These are phyloP conservation scores for Liopterus haemorrhoidalis DNA, from an alignment of 2,888 invertebrate species.

Conservation along the genomic window DNA sequence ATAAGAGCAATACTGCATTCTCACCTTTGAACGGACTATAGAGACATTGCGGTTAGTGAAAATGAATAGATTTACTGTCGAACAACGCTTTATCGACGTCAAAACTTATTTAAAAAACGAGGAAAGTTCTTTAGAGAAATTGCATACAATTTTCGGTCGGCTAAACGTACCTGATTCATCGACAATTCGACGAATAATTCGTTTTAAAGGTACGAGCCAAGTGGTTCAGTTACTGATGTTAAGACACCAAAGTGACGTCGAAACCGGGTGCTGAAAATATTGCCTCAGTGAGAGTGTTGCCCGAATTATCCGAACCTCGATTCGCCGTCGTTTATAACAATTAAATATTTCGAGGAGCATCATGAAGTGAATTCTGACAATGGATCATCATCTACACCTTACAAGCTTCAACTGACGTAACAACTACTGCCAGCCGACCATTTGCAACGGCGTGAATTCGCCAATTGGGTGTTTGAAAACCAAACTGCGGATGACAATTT, in stretches of 20 bases:
- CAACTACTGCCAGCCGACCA: too few species aligned
- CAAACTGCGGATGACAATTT: slow-evolving; percentile 2
- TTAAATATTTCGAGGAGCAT: too few species aligned
- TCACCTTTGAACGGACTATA: too few species aligned
- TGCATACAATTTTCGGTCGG: too few species aligned
- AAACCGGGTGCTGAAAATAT: slow-evolving; percentile 1
- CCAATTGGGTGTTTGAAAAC: too few species aligned
- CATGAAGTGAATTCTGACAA: slow-evolving; percentile 5
- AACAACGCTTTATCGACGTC: too few species aligned
- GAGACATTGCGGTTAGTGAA: too few species aligned
- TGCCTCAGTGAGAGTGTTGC: slow-evolving; percentile 2
- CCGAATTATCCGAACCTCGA: slow-evolving; percentile 4
- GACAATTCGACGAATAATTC: slow-evolving; percentile 5
- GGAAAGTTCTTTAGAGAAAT: slow-evolving; percentile 1
- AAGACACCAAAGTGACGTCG: slow-evolving; percentile 4
- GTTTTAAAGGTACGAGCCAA: neutral
- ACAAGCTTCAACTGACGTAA: slow-evolving; percentile 8
- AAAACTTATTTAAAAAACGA: too few species aligned
- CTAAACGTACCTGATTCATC: too few species aligned
- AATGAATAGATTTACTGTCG: too few species aligned
- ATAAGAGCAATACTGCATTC: too few species aligned
- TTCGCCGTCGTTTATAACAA: neutral
- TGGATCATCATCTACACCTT: slow-evolving; percentile 1
- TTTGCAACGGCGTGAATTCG: too few species aligned
- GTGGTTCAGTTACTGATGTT: slow-evolving; percentile 1